phyloP scores from a whole-genome alignment of 2,797 vertebrate species.

The Epinephelus awoara region DNA sequence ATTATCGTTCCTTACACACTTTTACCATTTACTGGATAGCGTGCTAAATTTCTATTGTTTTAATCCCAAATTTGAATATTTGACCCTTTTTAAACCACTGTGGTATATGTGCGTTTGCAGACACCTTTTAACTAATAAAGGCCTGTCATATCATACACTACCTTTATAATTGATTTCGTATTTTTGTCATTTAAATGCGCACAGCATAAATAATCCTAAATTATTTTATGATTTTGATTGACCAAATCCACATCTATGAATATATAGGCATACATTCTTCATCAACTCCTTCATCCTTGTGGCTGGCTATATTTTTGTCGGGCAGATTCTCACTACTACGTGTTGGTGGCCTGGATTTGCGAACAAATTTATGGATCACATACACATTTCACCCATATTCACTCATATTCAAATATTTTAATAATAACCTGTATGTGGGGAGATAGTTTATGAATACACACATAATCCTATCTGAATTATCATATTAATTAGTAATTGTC shows the following conservation, averaged over 20 bases:
- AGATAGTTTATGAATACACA: slow-evolving; percentile 8
- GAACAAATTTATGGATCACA: slow-evolving; percentile 19
- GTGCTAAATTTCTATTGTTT: neutral
- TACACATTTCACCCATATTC: slow-evolving; percentile 4
- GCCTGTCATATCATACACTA: neutral
- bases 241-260: neutral
- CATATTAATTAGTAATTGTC: slow-evolving; percentile 10
- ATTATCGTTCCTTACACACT: neutral
- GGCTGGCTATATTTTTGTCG: neutral
- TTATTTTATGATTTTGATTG: neutral
- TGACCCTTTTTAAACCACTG: neutral
- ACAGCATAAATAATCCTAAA: neutral
- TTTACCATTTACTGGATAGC: neutral
- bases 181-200: neutral
- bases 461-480: neutral
- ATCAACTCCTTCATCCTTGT: neutral
- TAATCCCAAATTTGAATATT: neutral
- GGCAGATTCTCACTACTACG: neutral
- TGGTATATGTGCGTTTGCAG: neutral
- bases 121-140: neutral
- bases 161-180: neutral
- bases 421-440: slow-evolving; percentile 4
- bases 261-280: neutral
- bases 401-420: slow-evolving; percentile 1
- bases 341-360: slow-evolving; percentile 23